Evolutionary conservation across 2,113 vertebrate genomes (phyloP).

Genomic region (Nematolebias whitei): DNA sequence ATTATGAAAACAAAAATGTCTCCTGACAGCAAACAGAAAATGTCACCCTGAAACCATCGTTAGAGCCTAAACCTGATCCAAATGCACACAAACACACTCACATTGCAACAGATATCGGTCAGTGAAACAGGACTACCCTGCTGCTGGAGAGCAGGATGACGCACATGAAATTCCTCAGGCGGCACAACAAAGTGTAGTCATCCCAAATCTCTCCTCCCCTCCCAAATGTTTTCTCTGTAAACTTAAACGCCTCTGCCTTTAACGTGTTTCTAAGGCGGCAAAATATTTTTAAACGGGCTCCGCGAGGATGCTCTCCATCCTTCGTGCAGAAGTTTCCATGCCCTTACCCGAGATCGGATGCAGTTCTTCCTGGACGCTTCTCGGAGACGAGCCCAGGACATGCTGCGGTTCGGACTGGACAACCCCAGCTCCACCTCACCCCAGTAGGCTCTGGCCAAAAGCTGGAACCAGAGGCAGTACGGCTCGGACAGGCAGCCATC

Average conservation of each 20-base stretch:
- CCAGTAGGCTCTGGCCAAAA: constrained; percentile 77
- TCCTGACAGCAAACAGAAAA: constrained; percentile 24
- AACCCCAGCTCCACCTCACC: constrained; percentile 77
- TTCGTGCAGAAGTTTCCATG: not conserved
- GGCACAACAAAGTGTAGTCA: constrained; percentile 51
- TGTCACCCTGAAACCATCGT: constrained; percentile 14
- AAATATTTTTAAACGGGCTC: not conserved
- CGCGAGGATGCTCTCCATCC: constrained; percentile 28
- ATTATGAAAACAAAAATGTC: constrained; percentile 14
- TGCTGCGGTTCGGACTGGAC: constrained; percentile 53
- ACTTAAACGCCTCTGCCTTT: constrained; percentile 36
- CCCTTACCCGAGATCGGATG: constrained; percentile 70
- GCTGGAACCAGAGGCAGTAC: constrained; percentile 80
- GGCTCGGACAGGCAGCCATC: constrained; percentile 78
- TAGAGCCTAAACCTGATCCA: constrained; percentile 44
- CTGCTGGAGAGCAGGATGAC: constrained; percentile 60
- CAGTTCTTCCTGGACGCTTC: constrained; percentile 73
- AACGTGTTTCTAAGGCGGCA: constrained; percentile 3
- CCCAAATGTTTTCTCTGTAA: constrained; percentile 51
- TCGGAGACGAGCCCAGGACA: constrained; percentile 70
- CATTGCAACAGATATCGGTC: constrained; percentile 58
- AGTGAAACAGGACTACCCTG: constrained; percentile 58
- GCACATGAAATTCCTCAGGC: constrained; percentile 69
- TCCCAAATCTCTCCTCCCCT: constrained; percentile 44
- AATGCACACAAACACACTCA: constrained; percentile 33